These are phyloP conservation scores for Semaprochilodus insignis DNA, from an alignment of 2,797 vertebrate species.

Conservation along the genomic window DNA sequence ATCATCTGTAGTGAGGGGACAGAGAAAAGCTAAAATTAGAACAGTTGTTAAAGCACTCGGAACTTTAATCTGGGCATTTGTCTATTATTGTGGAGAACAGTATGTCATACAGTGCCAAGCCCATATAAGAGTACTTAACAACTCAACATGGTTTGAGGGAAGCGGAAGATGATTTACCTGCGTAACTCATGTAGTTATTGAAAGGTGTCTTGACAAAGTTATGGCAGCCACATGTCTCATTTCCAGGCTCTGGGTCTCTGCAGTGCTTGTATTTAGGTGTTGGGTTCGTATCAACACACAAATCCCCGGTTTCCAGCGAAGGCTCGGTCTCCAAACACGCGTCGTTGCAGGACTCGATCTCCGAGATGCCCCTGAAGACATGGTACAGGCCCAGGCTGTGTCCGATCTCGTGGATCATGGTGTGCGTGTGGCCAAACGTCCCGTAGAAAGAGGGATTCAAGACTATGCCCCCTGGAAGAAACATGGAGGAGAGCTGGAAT, in stretches of 20 bases:
- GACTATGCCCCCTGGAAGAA: conserved; percentile 86
- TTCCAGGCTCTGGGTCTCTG: conserved; percentile 91
- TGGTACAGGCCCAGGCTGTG: conserved; percentile 97
- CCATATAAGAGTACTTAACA: too few species aligned
- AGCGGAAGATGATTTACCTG: conserved; percentile 79
- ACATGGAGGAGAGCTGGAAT: conserved; percentile 4
- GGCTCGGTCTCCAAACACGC: conserved; percentile 95
- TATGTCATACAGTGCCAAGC: too few species aligned
- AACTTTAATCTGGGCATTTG: too few species aligned
- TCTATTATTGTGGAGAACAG: too few species aligned
- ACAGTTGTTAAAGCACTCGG: neutral
- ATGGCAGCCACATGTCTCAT: conserved; percentile 91
- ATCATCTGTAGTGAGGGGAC: conserved; percentile 81
- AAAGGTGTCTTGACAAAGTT: conserved; percentile 92
- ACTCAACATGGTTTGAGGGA: too few species aligned
- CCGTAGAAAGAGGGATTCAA: conserved; percentile 97
- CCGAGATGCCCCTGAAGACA: conserved; percentile 96
- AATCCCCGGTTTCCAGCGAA: conserved; percentile 95
- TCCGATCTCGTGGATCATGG: conserved; percentile 98
- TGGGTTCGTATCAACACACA: conserved; percentile 96
- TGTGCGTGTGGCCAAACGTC: conserved; percentile 93
- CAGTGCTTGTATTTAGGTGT: conserved; percentile 95
- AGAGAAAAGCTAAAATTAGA: neutral
- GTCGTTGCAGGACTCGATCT: conserved; percentile 96
- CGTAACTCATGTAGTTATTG: conserved; percentile 99